Base-by-base conservation (phyloP, 2,888 invertebrate genomes). In the Caenorhabditis afra region DNA sequence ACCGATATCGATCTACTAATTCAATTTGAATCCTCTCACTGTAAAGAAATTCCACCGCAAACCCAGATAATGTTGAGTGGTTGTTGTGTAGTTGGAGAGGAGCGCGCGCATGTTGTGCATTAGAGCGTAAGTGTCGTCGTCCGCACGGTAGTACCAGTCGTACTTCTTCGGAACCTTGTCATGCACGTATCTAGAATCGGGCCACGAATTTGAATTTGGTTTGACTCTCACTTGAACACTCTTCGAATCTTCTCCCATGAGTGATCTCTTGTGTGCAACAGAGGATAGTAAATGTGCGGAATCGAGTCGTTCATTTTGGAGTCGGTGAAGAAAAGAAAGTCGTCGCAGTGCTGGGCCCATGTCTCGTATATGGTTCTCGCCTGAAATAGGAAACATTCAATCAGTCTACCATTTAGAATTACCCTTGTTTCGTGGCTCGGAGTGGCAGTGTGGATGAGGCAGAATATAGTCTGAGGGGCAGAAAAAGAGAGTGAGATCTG, bases 121-220 rank as follows among this genome's bases (percentile, higher is more conserved):
- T 18, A 87, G 58, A 57, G 86, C 80, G 67, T 84, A 87, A 2
- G 87, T 83, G 58, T 87, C 87, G 70, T 87, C 87, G 44, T 87
- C 87, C 10, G 87, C 87, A 47, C 87, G 68, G 14, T 87, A 76
- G 64, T 86, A 87, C 87, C 87, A 87, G 65, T 87, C 87, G 66
- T 79, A 87, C 29, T 82, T 80, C 37, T 74, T 68, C 16, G 50
- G 23, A 23, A 74, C 55, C 29, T 79, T 80, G 45, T 85, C 82
- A 50, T 79, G 70, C 8, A 73, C 82, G 35, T 83, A 71, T 79
- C 84, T 85, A 62, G 20, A 78, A 39, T 39, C 10, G 12, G 41
- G 39, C 3, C 29, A 18, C 12, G 16, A 44, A 41, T 22, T n/a
- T n/a, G n/a, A n/a, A n/a, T n/a, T n/a, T n/a, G n/a, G n/a, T n/a